A percentile compares a stretch with the other conserved stretches of the same genome.
Evolutionary conservation across 2,888 invertebrate species (phyloP).

Genomic region (Acrobasis repandana): DNA sequence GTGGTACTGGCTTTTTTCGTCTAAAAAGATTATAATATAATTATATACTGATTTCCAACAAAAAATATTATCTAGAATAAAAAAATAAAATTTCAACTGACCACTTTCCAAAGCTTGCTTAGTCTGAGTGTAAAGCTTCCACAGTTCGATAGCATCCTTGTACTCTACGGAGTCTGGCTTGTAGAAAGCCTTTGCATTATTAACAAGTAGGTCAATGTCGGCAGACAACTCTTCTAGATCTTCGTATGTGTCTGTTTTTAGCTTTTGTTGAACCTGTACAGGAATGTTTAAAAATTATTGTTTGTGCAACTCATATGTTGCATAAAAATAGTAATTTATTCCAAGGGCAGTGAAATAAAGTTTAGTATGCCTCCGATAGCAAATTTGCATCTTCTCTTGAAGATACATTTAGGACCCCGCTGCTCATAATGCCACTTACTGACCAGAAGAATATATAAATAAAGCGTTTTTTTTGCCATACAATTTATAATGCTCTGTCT

Average conservation of each 20-base stretch:
- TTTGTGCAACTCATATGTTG: neutral
- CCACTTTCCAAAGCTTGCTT: conserved; percentile 70
- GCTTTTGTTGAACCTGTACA: conserved; percentile 93
- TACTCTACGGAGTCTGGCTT: conserved; percentile 93
- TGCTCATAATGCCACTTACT: too few relatives aligned
- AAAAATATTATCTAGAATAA: neutral
- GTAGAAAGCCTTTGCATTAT: conserved; percentile 97
- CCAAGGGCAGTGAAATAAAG: too few relatives aligned
- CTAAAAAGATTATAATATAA: too few relatives aligned
- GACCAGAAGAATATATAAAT: too few relatives aligned
- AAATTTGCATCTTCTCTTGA: too few relatives aligned
- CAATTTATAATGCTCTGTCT: too few relatives aligned
- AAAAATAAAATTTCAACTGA: conserved; percentile 32
- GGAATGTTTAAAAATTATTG: neutral
- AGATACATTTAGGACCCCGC: too few relatives aligned
- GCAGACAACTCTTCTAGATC: conserved; percentile 95
- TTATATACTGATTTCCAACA: too few relatives aligned
- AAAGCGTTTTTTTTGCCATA: too few relatives aligned
- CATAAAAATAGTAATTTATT: neutral
- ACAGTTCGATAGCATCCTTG: conserved; percentile 93
- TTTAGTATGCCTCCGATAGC: too few relatives aligned
- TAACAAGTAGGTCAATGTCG: conserved; percentile 95
- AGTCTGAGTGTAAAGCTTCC: conserved; percentile 89
- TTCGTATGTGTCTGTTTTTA: conserved; percentile 98
- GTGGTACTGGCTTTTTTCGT: too few relatives aligned